Base-by-base conservation (phyloP, 2,888 invertebrate species). In the Junonia oenone region DNA sequence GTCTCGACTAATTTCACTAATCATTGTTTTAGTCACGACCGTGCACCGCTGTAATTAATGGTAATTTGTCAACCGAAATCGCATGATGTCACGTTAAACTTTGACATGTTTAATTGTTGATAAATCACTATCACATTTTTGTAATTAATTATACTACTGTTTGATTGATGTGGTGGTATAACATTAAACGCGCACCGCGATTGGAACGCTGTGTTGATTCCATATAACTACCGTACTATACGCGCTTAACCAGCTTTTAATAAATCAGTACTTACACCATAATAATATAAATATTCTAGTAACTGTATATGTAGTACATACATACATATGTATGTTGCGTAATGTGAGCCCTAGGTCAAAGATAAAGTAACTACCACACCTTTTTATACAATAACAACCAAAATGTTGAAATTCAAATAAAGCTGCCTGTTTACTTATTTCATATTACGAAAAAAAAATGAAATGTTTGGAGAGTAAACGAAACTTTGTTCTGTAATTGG, bases 11-110 rank as follows among this genome's bases (percentile, higher is more conserved):
- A 76, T 77, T 77, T 69, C 69, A 70, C 70, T 76, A 76, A 78
- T 76, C 69, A 72, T 71, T 75, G 69, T 76, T 78, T 76, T 69
- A 73, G 69, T 68, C 67, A 63, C 65, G 65, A 62, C 63, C 56
- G 40, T 45, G 54, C 51, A 55, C 47, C 51, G 49, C 45, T 55
- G 55, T 57, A 57, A 64, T 63, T 64, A 62, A 62, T 62, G 60
- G 45, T 52, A 55, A 61, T 57, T 57, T 61, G 51, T 57, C 61
- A 61, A 50, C 38, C 45, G 51, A 55, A 57, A 60, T 57, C 49
- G 38, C 51, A 40, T 40, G 17, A 40, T 19, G 38, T 40, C 38
- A 52, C 35, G 54, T 48, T 48, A 57, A 48, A 45, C 46, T 33
- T 52, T 52, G 48, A 48, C 45, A 38, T 43, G 14, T 48, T 43